phyloP scores from a whole-genome alignment of 2,797 vertebrate species.

The Masticophis lateralis region DNA sequence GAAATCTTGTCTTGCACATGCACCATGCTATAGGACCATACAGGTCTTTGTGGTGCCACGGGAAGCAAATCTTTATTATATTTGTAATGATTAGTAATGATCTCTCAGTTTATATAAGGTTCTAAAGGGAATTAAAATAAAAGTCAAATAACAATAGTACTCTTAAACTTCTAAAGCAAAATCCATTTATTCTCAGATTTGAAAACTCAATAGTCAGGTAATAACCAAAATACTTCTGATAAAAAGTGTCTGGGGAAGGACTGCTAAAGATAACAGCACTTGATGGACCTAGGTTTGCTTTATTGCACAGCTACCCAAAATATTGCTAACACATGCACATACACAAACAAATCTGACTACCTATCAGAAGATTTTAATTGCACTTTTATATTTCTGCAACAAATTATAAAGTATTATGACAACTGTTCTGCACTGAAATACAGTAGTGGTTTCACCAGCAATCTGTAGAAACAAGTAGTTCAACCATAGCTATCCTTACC shows the following conservation, averaged over 20 bases:
- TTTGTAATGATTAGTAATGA: not conserved
- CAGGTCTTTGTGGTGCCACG: not conserved
- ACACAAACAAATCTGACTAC: not conserved
- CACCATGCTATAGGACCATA: not conserved
- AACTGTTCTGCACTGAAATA: not conserved
- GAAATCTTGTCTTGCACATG: not conserved
- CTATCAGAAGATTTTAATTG: not conserved
- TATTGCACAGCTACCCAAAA: not conserved
- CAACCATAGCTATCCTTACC: slow-evolving; percentile 69
- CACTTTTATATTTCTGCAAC: not conserved
- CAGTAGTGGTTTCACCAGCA: not conserved
- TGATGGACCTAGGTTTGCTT: not conserved
- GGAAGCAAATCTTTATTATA: not conserved
- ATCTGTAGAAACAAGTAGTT: not conserved
- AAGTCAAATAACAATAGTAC: not conserved
- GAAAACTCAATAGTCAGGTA: not conserved
- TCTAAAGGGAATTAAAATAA: not conserved
- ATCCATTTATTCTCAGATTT: not conserved
- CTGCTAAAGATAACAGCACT: not conserved
- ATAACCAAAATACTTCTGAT: not conserved
- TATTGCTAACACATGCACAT: not conserved
- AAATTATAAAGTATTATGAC: not conserved
- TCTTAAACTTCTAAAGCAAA: not conserved
- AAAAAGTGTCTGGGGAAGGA: not conserved
- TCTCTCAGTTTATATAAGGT: not conserved